phyloP scores from a whole-genome alignment of 2,113 vertebrate genomes.

The Smithornis capensis region DNA sequence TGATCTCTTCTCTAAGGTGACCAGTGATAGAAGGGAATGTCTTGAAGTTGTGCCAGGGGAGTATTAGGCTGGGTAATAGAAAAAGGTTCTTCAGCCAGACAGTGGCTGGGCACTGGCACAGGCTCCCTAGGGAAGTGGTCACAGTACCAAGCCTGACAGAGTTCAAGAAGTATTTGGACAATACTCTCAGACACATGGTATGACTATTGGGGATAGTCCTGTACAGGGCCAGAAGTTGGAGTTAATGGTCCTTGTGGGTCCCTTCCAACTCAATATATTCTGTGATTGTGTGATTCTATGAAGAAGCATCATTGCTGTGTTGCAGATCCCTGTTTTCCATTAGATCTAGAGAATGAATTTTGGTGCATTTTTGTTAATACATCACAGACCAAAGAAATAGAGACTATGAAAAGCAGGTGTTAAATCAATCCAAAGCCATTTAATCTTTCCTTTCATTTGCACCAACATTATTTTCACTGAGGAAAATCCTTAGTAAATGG shows the following conservation, averaged over 20 bases:
- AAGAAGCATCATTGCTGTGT: background rate
- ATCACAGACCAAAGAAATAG: background rate
- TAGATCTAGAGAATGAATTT: background rate
- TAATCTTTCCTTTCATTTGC: conserved; percentile 24
- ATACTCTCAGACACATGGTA: background rate
- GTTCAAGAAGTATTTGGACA: background rate
- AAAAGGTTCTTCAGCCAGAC: background rate
- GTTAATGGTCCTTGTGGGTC: background rate
- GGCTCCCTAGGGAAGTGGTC: background rate
- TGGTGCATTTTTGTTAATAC: background rate
- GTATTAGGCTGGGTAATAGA: background rate
- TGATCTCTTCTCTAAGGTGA: background rate
- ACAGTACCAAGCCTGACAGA: background rate
- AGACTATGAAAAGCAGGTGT: background rate
- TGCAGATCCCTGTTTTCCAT: background rate
- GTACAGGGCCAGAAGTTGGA: background rate
- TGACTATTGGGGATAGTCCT: background rate
- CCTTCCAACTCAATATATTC: background rate
- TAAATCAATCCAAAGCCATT: background rate
- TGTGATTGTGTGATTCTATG: background rate
- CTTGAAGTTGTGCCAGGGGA: background rate
- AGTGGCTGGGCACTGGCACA: background rate
- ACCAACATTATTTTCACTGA: conserved; percentile 28
- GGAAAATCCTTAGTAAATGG: conserved; percentile 24
- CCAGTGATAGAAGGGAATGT: background rate